Base-by-base conservation (phyloP, 2,797 vertebrate genomes). In the Coracias cyanogaster region DNA sequence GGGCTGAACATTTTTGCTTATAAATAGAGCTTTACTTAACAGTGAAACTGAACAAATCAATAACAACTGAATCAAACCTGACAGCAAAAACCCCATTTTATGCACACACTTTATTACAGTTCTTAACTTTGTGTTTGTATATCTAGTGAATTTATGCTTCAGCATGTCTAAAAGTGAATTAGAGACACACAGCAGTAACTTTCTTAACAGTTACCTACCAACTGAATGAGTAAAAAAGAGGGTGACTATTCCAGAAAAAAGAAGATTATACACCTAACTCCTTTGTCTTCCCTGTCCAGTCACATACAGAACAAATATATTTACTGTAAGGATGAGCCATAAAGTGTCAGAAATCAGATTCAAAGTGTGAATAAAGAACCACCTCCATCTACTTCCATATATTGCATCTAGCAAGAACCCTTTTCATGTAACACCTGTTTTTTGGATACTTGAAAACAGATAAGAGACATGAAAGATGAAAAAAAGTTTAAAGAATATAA, bases 11-110 rank as follows among this genome's bases (percentile, higher is more conserved):
- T 39, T 81, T 89, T 51, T 74, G n/a, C 58, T 88, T 90, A 79
- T 66, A 89, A 87, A 92, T 4, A 83, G 26, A 81, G 78, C 25
- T 93, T 83, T 81, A 87, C 76, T 67, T 86, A 82, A 84, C 46
- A 79, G 55, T 73, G 82, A 94, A 94, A 83, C n/a, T 55, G 82
- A 92, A 91, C 72, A 94, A 89, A 82, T 58, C 62, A 92, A 70
- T n/a, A 91, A 76, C 55, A 89, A 79, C 35, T 37, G 85, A 93
- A 96, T 96, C 69, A 93, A 94, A 94, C 29, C 69, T 86, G 93
- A 88, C 95, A 95, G 93, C 72, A 92, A 88, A 88, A 12, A 0
- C 6, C 21, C n/a, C 39, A 58, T 87, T 96, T 96, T 96, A 97
- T 80, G 88, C 90, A 82, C 73, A 79, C 48, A 57, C 24, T 96